Conservation (phyloP, 2,797 vertebrate genomes). For the Oophaga sylvatica region DNA sequence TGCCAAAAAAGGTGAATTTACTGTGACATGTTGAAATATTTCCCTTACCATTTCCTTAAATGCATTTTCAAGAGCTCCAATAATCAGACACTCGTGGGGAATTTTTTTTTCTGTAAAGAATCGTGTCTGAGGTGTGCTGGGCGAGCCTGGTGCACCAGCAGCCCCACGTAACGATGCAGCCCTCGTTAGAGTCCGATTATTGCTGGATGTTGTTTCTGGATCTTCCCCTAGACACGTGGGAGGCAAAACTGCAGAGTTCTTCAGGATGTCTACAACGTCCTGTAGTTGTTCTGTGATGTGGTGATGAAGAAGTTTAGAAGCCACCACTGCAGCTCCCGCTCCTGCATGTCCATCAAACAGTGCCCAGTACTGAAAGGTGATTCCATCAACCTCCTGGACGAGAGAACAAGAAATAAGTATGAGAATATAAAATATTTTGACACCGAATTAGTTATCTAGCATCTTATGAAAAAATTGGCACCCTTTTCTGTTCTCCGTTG, state of each 20-base stretch:
- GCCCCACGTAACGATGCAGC: slow-evolving; percentile 88
- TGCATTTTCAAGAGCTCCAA: slow-evolving; percentile 94
- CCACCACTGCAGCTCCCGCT: slow-evolving; percentile 88
- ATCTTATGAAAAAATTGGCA: too few species aligned
- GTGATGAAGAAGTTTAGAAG: slow-evolving; percentile 88
- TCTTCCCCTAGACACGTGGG: slow-evolving; percentile 93
- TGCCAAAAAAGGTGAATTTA: not conserved
- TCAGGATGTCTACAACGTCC: slow-evolving; percentile 88
- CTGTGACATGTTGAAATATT: not conserved
- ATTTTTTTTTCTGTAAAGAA: slow-evolving; percentile 97
- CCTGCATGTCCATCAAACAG: slow-evolving; percentile 96
- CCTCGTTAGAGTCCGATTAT: slow-evolving; percentile 84
- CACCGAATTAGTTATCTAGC: too few species aligned
- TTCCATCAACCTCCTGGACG: slow-evolving; percentile 79
- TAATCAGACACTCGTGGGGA: slow-evolving; percentile 89
- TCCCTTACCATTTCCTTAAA: slow-evolving; percentile 94
- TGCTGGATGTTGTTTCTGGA: slow-evolving; percentile 73
- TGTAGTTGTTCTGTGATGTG: slow-evolving; percentile 90
- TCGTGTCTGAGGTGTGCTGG: slow-evolving; percentile 84
- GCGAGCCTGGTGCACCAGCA: slow-evolving; percentile 85
- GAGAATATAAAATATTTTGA: too few species aligned
- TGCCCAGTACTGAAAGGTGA: slow-evolving; percentile 92
- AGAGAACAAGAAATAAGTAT: slow-evolving; percentile 54
- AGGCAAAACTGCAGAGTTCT: slow-evolving; percentile 77
- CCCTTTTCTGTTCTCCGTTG: too few species aligned